Conservation (phyloP, 2,888 invertebrate genomes). For the Ametastegia equiseti region DNA sequence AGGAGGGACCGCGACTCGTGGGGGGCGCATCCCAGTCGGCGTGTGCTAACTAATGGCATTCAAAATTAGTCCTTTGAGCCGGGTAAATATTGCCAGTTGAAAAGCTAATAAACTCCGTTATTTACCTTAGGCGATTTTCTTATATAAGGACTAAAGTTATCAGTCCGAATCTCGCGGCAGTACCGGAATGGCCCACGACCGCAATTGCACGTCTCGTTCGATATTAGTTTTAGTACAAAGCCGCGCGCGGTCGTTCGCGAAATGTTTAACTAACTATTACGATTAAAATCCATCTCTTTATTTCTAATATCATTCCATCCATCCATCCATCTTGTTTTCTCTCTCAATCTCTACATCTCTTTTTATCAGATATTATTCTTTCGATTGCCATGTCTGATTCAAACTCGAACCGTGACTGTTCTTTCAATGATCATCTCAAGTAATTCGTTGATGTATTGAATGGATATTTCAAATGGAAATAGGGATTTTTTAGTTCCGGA, state of each 20-base stretch:
- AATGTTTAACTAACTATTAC: constrained; percentile 73
- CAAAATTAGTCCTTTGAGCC: constrained; percentile 73
- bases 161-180: constrained; percentile 47
- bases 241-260: constrained; percentile 56
- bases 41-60: constrained; percentile 75
- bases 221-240: constrained; percentile 71
- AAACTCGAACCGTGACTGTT: too few species aligned
- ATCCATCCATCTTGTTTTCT: too few species aligned
- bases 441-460: too few species aligned
- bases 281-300: constrained; percentile 59
- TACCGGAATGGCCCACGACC: constrained; percentile 66
- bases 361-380: too few species aligned
- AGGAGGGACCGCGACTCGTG: too few species aligned
- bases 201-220: constrained; percentile 71
- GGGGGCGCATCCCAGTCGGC: constrained; percentile 62
- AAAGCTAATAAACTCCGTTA: not conserved
- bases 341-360: too few species aligned
- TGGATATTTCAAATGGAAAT: too few species aligned
- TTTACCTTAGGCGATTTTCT: not conserved
- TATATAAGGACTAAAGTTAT: constrained; percentile 61
- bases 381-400: too few species aligned
- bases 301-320: not conserved
- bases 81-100: constrained; percentile 60
- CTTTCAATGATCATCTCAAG: too few species aligned
- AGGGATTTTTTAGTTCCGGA: too few species aligned